Evolutionary conservation across 1,140 invertebrate genomes (phyloP).

Genomic region (Acromyrmex echinatior): DNA sequence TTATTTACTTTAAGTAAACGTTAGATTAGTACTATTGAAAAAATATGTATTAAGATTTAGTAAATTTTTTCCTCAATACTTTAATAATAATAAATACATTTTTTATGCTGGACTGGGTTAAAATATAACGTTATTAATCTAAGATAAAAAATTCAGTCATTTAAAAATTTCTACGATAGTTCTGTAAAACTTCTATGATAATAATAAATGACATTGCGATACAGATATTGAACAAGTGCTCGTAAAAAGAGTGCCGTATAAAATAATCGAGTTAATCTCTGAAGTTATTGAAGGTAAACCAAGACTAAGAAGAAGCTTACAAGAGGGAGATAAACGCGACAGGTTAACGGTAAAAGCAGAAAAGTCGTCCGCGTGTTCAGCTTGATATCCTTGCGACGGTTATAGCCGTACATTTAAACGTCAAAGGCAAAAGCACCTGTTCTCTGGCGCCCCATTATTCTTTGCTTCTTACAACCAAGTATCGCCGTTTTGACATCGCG

Average conservation of each 20-base stretch:
- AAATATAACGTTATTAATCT: background rate
- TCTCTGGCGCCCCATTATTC: slow-evolving; percentile 33
- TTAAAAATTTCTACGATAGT: background rate
- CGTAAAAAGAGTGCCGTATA: slow-evolving; percentile 10
- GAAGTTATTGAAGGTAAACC: slow-evolving; percentile 30
- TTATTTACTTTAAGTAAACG: no score
- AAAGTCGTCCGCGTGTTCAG: slow-evolving; percentile 33
- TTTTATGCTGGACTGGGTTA: background rate
- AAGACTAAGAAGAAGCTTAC: background rate
- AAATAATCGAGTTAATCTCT: slow-evolving; percentile 27
- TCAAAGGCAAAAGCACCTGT: slow-evolving; percentile 54
- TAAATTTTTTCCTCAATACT: no score
- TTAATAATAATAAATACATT: background rate
- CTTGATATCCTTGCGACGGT: slow-evolving; percentile 45
- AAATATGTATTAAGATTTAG: no score
- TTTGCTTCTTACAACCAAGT: slow-evolving; percentile 34
- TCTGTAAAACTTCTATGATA: background rate
- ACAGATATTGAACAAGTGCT: background rate
- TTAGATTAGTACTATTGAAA: no score
- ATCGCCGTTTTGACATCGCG: slow-evolving; percentile 33
- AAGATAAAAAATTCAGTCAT: background rate
- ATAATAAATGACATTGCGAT: background rate
- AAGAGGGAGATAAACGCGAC: background rate
- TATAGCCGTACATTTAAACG: slow-evolving; percentile 46
- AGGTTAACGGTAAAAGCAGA: slow-evolving; percentile 55